A percentile compares a stretch with the other conserved stretches of the same genome.
phyloP scores from a whole-genome alignment of 2,888 invertebrate species.

The Therioaphis trifolii region DNA sequence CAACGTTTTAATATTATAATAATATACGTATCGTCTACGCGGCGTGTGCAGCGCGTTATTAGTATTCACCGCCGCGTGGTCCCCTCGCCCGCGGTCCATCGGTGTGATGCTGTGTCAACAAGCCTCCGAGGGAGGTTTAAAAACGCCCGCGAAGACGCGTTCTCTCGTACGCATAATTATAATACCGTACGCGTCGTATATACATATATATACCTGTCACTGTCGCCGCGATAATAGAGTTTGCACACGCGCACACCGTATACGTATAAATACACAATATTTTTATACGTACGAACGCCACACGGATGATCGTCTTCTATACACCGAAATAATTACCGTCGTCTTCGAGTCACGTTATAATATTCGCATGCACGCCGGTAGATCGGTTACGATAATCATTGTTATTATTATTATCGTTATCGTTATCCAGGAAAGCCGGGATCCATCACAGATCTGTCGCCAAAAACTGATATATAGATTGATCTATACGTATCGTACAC shows the following conservation, averaged over 20 bases:
- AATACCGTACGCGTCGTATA: no score
- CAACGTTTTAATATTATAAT: no score
- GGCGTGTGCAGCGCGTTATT: neutral
- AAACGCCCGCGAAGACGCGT: slow-evolving; percentile 18
- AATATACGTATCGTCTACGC: neutral
- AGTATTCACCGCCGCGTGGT: slow-evolving; percentile 27
- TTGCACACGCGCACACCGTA: slow-evolving; percentile 35
- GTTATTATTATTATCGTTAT: neutral
- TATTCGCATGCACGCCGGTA: neutral
- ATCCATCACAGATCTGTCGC: no score
- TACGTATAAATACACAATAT: no score
- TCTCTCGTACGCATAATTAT: neutral
- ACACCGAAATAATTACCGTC: neutral
- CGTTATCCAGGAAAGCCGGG: neutral
- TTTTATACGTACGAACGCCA: neutral
- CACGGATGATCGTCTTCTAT: neutral
- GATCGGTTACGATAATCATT: neutral
- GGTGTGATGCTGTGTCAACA: slow-evolving; percentile 34
- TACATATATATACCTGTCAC: slow-evolving; percentile 39
- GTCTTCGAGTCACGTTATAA: neutral
- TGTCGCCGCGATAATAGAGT: slow-evolving; percentile 48
- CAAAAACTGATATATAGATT: no score
- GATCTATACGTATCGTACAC: no score
- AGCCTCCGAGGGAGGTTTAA: neutral
- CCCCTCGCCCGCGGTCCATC: neutral